Base-by-base conservation (phyloP, 2,888 invertebrate species). In the Kuschelorhynchus macadamiae region DNA sequence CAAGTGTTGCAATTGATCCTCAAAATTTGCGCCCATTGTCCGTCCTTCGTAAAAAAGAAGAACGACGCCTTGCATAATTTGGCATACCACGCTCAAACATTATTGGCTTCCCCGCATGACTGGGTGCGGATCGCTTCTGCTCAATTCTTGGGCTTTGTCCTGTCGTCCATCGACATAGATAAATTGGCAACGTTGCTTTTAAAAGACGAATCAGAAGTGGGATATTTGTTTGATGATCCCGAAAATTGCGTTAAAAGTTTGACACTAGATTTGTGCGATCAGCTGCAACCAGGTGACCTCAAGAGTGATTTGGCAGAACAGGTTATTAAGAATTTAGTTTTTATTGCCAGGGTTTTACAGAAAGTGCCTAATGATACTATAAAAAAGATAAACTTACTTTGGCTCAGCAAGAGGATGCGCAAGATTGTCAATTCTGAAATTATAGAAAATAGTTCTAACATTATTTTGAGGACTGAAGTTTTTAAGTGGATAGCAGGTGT, bases 401-500 rank as follows among this genome's bases (percentile, higher is more conserved):
- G 94, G 94, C 84, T 95, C 21, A 80, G 93, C 5, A 90, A 90
- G 73, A 91, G 90, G 75, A 84, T 96, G 78, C 86, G 92, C 49
- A 90, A 89, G 78, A 89, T 92, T 69, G 88, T 94, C 0, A 93
- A 94, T 79, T 86, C 88, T 7, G 97, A 97, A 85, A 88, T 95
- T 0, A 89, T 92, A 11, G 89, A 90, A 77, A 87, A 90, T 7
- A 89, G 92, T 0, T 88, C 88, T 49, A 87, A 86, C 44, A 89
- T 86, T 70, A 85, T 88, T 73, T 89, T 95, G 85, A 87, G 96
- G 73, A 88, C 87, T 32, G 89, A 92, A 76, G 89, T 93, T 46
- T 95, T 96, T 78, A 92, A 94, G 74, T 95, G 92, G 88, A 89
- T 94, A 75, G 92, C 92, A 17, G 94, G 92, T 11, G 80, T 95